Evolutionary conservation across 2,888 invertebrate species (phyloP), one percentile per base, ranked within the genome.

Genomic region (Ormia ochracea): DNA sequence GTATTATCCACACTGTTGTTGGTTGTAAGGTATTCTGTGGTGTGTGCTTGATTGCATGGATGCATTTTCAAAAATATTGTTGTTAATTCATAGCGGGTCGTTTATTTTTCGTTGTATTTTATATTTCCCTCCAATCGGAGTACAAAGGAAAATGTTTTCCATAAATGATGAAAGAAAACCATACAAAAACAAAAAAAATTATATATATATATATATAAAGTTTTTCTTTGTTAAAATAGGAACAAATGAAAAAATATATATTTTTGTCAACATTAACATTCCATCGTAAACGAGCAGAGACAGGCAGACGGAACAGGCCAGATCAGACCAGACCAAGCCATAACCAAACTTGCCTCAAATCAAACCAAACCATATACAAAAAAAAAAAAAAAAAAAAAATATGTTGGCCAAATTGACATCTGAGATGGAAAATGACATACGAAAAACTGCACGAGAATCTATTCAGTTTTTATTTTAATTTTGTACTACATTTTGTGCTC

Each of bases 391-490:
- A n/a, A n/a, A n/a, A 50, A 66, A 50, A 61, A 73, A 14, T 59
- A 52, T 72, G 72, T 50, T 61, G 17, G 48, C 61, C 68, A 68
- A 78, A 78, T 73, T 78, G 73, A 73, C 78, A 78, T 68, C 28
- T 78, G 73, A 73, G 56, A 61, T 70, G 56, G 76, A 76, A 77
- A 74, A 77, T 63, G 48, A 77, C 76, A 77, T 33, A 50, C n/a
- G n/a, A 76, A 68, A 54, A 50, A 74, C 41, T 52, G 41, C 54
- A 76, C 41, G 61, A 76, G 54, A 76, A 61, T 54, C 43, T 50
- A 61, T 61, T 74, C 19, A 48, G 28, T 58, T 41, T 74, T 54
- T 38, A 23, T 50, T 17, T 1, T 6, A n/a, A 10, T 48, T 41
- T n/a, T n/a, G n/a, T n/a, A n/a, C n/a, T n/a, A n/a, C n/a, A n/a